Percentiles rank a stretch among this genome's conserved stretches.
Evolutionary conservation across 2,797 vertebrate species (phyloP).

Genomic region (Chelon auratus): DNA sequence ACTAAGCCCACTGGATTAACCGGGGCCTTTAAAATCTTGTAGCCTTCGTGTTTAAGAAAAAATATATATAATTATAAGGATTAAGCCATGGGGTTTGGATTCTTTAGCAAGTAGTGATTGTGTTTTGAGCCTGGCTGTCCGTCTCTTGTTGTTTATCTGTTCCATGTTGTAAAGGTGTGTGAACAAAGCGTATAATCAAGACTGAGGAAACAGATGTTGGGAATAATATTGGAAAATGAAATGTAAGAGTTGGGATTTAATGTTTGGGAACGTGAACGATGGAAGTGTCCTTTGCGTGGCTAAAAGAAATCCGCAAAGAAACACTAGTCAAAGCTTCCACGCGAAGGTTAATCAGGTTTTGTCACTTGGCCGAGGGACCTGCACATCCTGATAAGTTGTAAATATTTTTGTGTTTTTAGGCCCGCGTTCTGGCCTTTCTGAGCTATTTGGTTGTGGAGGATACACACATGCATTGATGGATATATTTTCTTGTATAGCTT

Average conservation of each 20-base stretch:
- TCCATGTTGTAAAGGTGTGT: slow-evolving; percentile 43
- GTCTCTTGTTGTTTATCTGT: slow-evolving; percentile 32
- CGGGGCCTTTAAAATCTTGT: slow-evolving; percentile 32
- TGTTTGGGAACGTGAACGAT: slow-evolving; percentile 31
- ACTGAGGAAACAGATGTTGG: slow-evolving; percentile 22
- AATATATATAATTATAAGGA: slow-evolving; percentile 34
- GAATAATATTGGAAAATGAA: not conserved
- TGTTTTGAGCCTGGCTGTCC: slow-evolving; percentile 11
- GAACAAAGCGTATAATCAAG: slow-evolving; percentile 20
- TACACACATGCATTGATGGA: slow-evolving; percentile 51
- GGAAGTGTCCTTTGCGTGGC: slow-evolving; percentile 2
- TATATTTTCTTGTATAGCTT: slow-evolving; percentile 59
- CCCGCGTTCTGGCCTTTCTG: slow-evolving; percentile 38
- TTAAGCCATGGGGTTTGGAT: slow-evolving; percentile 61
- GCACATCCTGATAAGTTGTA: slow-evolving; percentile 69
- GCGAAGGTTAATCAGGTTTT: slow-evolving; percentile 46
- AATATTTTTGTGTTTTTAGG: slow-evolving; percentile 66
- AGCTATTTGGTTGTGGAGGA: slow-evolving; percentile 40
- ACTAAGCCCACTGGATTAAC: slow-evolving; percentile 5
- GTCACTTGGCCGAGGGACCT: slow-evolving; percentile 39
- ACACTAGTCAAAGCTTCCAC: slow-evolving; percentile 24
- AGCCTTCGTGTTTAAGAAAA: slow-evolving; percentile 10
- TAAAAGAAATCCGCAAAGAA: slow-evolving; percentile 45
- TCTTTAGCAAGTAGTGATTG: slow-evolving; percentile 20
- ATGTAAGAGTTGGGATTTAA: slow-evolving; percentile 14